phyloP scores from a whole-genome alignment of 2,888 invertebrate genomes.

The Aleiodes alternator region DNA sequence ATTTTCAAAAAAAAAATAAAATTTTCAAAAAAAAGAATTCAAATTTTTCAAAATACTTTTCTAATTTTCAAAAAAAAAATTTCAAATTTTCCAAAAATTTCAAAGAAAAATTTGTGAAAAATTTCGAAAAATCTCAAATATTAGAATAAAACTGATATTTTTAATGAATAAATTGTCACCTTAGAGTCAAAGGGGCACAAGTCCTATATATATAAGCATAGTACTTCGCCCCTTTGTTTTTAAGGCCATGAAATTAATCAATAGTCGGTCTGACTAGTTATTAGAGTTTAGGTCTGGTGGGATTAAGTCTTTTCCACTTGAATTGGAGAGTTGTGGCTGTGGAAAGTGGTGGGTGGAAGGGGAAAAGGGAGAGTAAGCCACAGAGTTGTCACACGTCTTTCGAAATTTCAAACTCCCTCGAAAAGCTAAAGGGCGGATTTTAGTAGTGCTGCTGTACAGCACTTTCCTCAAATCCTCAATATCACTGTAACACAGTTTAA shows the following conservation, averaged over 20 bases:
- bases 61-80: no score
- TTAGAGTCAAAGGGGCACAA: no score
- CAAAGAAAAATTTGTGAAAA: no score
- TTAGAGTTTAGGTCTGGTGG: constrained; percentile 1
- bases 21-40: no score
- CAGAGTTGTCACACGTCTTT: constrained; percentile 27
- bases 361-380: not conserved
- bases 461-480: constrained; percentile 25
- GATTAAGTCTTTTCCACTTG: not conserved
- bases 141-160: no score
- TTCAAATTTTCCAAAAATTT: no score
- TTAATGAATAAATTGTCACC: not conserved
- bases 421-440: not conserved
- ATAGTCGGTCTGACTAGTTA: constrained; percentile 5
- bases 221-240: no score
- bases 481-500: constrained; percentile 28
- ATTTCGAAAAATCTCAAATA: no score
- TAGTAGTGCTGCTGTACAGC: not conserved
- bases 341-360: no score
- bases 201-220: no score
- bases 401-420: not conserved
- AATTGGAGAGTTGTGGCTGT: not conserved
- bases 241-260: not conserved
- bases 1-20: no score
- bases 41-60: no score